Evolutionary conservation across 2,888 invertebrate genomes (phyloP).

Genomic region (Cantharis rustica): DNA sequence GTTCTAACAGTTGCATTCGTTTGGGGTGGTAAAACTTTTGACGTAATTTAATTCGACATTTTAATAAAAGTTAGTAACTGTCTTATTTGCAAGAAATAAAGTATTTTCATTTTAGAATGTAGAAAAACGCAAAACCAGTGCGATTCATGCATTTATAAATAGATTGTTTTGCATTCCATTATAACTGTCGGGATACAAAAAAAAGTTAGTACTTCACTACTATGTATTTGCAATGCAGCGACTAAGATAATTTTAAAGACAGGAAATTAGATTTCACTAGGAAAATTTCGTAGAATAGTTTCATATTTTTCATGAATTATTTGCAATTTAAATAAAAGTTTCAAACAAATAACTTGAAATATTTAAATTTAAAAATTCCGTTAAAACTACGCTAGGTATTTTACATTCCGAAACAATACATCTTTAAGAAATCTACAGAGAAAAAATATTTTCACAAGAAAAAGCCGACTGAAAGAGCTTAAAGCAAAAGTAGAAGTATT

Average conservation of each 20-base stretch:
- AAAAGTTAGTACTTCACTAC: slow-evolving; percentile 12
- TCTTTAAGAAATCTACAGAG: slow-evolving; percentile 2
- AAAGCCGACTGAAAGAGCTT: slow-evolving; percentile 7
- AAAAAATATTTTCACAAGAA: slow-evolving; percentile 19
- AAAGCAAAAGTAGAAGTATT: slow-evolving; percentile 19
- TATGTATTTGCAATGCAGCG: slow-evolving; percentile 2
- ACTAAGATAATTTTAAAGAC: slow-evolving; percentile 18
- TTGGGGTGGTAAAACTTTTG: slow-evolving; percentile 17
- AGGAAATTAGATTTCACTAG: slow-evolving; percentile 22
- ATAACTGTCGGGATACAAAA: slow-evolving; percentile 12
- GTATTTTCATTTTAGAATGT: slow-evolving; percentile 16
- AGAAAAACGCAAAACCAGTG: slow-evolving; percentile 1
- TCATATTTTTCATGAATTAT: slow-evolving; percentile 11
- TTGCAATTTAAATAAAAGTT: background rate
- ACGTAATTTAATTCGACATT: slow-evolving; percentile 28
- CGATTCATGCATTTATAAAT: slow-evolving; percentile 28
- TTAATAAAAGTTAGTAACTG: slow-evolving; percentile 30
- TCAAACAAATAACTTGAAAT: background rate
- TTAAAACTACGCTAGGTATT: slow-evolving; percentile 1
- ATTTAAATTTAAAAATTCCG: background rate
- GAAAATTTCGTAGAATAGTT: slow-evolving; percentile 11
- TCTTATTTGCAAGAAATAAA: slow-evolving; percentile 30
- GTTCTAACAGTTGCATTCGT: background rate
- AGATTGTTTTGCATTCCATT: slow-evolving; percentile 28
- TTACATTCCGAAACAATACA: slow-evolving; percentile 8